A percentile compares a stretch with the other conserved stretches of the same genome.
Evolutionary conservation across 1,140 invertebrate species (phyloP).

Genomic region (Drosophila asahinai): DNA sequence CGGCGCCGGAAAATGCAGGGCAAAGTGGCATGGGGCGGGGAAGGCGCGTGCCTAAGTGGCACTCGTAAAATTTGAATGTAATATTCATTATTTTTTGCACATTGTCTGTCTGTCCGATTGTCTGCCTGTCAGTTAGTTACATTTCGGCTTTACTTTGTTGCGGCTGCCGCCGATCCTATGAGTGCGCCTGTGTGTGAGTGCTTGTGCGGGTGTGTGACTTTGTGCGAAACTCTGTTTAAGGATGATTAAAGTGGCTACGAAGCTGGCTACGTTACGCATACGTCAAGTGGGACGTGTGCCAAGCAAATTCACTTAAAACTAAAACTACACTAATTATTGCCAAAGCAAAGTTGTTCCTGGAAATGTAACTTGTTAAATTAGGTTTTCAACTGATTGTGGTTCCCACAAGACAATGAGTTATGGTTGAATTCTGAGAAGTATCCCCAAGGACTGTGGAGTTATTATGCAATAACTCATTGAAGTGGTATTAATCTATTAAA

Average conservation of each 20-base stretch:
- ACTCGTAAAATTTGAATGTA: slow-evolving; percentile 82
- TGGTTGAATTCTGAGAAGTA: slow-evolving; percentile 1
- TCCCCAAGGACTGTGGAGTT: neutral
- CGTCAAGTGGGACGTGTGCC: slow-evolving; percentile 29
- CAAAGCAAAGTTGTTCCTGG: slow-evolving; percentile 1
- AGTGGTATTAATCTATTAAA: neutral
- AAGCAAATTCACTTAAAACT: slow-evolving; percentile 21
- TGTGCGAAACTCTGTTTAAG: slow-evolving; percentile 27
- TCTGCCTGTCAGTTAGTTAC: slow-evolving; percentile 50
- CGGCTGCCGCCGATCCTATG: slow-evolving; percentile 14
- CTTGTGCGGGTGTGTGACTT: neutral
- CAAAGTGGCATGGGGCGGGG: neutral
- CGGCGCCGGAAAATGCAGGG: neutral
- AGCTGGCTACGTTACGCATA: slow-evolving; percentile 32
- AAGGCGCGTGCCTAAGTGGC: slow-evolving; percentile 76
- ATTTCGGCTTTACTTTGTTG: slow-evolving; percentile 45
- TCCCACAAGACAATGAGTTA: slow-evolving; percentile 8
- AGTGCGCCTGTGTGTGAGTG: neutral
- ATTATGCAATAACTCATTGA: neutral
- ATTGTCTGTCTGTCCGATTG: slow-evolving; percentile 57
- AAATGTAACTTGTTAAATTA: slow-evolving; percentile 10
- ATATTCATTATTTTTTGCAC: slow-evolving; percentile 83
- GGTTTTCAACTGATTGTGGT: slow-evolving; percentile 10
- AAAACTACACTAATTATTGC: slow-evolving; percentile 19
- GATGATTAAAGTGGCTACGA: slow-evolving; percentile 37